Conservation (phyloP, 2,113 vertebrate genomes). For the Isurus oxyrinchus region DNA sequence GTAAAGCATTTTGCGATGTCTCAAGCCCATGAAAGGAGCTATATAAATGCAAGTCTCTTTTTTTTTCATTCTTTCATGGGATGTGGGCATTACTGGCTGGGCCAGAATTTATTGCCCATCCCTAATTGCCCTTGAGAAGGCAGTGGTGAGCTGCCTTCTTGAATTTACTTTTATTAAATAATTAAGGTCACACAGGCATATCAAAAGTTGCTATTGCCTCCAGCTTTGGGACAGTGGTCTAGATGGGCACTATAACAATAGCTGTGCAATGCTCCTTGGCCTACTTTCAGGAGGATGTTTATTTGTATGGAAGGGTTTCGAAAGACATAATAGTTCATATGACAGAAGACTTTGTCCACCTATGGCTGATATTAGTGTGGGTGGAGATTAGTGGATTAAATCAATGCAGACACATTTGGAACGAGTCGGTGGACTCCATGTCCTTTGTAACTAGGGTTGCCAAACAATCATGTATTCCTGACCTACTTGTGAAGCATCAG, state of each 20-base stretch:
- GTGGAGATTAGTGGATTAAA: neutral
- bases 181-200: neutral
- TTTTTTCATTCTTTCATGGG: too few species aligned
- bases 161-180: neutral
- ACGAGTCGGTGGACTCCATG: neutral
- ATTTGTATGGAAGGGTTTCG: neutral
- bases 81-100: too few species aligned
- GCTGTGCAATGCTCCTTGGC: neutral
- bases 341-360: neutral
- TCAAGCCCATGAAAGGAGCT: neutral
- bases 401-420: neutral
- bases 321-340: neutral
- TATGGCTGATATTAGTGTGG: neutral
- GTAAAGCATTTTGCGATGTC: neutral
- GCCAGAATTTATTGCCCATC: too few species aligned
- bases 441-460: neutral
- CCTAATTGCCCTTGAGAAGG: too few species aligned
- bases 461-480: neutral
- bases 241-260: neutral
- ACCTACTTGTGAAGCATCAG: neutral
- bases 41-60: neutral
- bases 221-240: neutral
- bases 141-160: too few species aligned
- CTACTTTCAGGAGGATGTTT: neutral
- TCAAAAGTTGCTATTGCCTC: neutral